Evolutionary conservation across 2,888 invertebrate species (phyloP).

Genomic region (Phortica magna): DNA sequence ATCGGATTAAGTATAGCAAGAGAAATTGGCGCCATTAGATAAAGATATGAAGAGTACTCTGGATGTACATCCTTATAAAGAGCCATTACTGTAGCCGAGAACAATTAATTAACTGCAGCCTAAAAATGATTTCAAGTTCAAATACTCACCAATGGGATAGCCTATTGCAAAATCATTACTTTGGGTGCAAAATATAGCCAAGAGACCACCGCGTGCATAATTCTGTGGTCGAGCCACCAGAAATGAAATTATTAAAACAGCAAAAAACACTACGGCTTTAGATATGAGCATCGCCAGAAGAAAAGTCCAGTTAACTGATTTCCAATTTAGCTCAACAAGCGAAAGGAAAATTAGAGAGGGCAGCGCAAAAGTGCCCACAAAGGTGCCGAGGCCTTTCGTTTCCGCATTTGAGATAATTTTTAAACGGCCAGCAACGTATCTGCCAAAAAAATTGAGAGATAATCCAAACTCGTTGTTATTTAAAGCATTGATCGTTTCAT

Average conservation of each 20-base stretch:
- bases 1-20: conserved; percentile 94
- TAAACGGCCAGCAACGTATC: conserved; percentile 90
- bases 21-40: conserved; percentile 96
- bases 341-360: conserved; percentile 95
- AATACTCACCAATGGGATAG: conserved; percentile 87
- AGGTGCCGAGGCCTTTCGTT: conserved; percentile 93
- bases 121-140: neutral
- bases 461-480: too few relatives aligned
- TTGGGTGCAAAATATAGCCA: conserved; percentile 96
- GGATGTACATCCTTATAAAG: conserved; percentile 91
- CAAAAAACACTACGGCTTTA: conserved; percentile 90
- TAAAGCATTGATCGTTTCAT: too few relatives aligned
- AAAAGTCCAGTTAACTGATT: conserved; percentile 93
- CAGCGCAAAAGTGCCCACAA: conserved; percentile 95
- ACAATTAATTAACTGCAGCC: conserved; percentile 17
- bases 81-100: conserved; percentile 84
- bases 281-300: conserved; percentile 90
- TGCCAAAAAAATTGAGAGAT: conserved; percentile 74
- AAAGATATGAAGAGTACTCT: conserved; percentile 93
- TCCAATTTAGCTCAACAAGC: conserved; percentile 89
- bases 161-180: conserved; percentile 99
- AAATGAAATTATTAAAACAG: conserved; percentile 87
- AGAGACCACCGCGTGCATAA: conserved; percentile 91
- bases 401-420: conserved; percentile 90
- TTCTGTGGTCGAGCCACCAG: conserved; percentile 89